Conservation (phyloP, 2,888 invertebrate genomes). For the Achlya flavicornis region DNA sequence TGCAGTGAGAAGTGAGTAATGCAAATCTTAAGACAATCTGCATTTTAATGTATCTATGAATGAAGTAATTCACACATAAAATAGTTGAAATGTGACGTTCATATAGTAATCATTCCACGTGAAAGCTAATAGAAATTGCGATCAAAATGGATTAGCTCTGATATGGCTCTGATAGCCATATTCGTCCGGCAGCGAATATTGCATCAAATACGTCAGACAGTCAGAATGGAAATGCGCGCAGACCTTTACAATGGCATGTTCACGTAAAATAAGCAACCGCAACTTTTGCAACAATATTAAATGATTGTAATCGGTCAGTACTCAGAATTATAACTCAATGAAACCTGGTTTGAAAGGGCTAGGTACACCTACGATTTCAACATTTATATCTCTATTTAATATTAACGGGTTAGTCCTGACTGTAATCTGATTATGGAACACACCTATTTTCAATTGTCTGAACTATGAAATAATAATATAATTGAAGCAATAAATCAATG, state of each 20-base stretch:
- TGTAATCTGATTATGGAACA: background rate
- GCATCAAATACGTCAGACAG: background rate
- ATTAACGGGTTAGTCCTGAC: background rate
- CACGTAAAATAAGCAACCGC: slow-evolving; percentile 1
- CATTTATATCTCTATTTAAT: background rate
- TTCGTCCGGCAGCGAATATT: background rate
- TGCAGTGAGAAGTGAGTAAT: too few relatives aligned
- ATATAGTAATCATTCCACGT: slow-evolving; percentile 3
- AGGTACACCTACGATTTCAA: background rate
- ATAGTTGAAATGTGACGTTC: too few relatives aligned
- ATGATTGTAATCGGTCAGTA: slow-evolving; percentile 5
- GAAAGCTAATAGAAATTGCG: background rate
- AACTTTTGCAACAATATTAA: slow-evolving; percentile 4
- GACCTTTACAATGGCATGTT: background rate
- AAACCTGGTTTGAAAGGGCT: background rate
- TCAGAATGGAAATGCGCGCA: background rate
- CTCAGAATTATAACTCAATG: slow-evolving; percentile 1
- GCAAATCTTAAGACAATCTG: too few relatives aligned
- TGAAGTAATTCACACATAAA: background rate
- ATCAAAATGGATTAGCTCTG: background rate
- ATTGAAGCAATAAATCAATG: background rate
- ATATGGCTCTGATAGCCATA: background rate
- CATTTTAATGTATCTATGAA: background rate
- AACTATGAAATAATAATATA: background rate
- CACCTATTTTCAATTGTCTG: background rate